Base-by-base conservation (phyloP, 2,113 vertebrate genomes). In the Caranx ignobilis region DNA sequence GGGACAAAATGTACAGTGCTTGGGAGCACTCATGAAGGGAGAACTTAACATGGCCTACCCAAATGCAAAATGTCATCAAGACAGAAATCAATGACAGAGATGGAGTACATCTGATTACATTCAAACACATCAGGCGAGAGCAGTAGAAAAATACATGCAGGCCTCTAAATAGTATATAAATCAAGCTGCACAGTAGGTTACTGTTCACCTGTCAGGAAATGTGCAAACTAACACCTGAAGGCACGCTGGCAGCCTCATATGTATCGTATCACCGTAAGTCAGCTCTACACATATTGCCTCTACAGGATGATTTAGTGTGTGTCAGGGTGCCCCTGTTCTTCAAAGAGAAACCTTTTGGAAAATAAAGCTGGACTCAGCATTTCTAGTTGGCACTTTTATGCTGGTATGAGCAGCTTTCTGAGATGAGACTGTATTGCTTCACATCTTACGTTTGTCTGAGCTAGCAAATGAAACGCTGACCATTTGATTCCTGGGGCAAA, bases 311-410 rank as follows among this genome's bases (percentile, higher is more conserved):
- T 78, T 74, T 74, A 82, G 74, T 75, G 45, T 69, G 43, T 76
- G 83, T 77, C 88, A 79, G 67, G 10, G 73, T 41, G 61, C 21
- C 37, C 35, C 54, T 83, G 76, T 64, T 87, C 77, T 80, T 86
- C 37, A 80, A 75, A 83, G 76, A 82, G 16, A 84, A 79, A 73
- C 68, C 74, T 70, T 71, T 69, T 32, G 35, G 71, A 82, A 79
- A 83, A 64, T 79, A 73, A 71, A 70, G 69, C 76, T 80, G 72
- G 34, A 45, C 71, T 82, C 79, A 83, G 79, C 80, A 1, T 75
- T 85, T 88, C 48, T 52, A 41, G 57, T 2, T 68, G 70, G 54
- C 64, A 72, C 72, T 79, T 91, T 86, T 65, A 54, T 76, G 67
- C 84, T 79, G 77, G 74, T 72, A 56, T 45, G 70, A 83, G 79